Base-by-base conservation (phyloP, 2,113 vertebrate genomes). In the Cygnus buccinator region DNA sequence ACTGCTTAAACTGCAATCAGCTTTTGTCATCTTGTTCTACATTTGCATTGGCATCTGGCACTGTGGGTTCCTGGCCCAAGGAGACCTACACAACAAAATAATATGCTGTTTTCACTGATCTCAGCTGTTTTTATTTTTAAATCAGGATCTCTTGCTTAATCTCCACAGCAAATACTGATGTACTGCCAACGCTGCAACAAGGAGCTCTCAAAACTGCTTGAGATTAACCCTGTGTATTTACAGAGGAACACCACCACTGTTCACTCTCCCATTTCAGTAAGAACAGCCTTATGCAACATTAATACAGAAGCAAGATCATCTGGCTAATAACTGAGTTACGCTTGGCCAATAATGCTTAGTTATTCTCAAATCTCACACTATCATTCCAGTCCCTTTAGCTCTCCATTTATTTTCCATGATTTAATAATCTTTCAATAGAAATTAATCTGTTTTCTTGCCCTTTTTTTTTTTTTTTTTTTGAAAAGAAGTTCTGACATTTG, bases 201-300 rank as follows among this genome's bases (percentile, higher is more conserved):
- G 44, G n/a, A 88, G 59, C 44, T 86, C 76, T 86, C 59, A 54
- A 21, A 81, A 80, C 21, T 75, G 33, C 11, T 79, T 73, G 62
- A 79, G 62, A 79, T 89, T 89, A 94, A 94, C 89, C 29, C 61
- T 29, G 20, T 59, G 33, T 57, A 95, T 83, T 86, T 90, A 66
- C 20, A 61, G 43, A 14, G 29, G 29, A 78, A 57, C 26, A 48
- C 7, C 43, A 66, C 2, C n/a, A 25, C 39, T n/a, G 26, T 22
- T 79, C 44, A 37, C 41, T 10, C 50, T 87, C 13, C 16, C 14
- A 7, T 10, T 77, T 54, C 59, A 65, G 71, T 63, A 80, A 54
- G 62, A 76, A 14, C 58, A 68, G 26, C 43, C 35, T 58, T 31
- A n/a, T 19, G 28, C 44, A 66, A 62, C 11, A 33, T 3, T 23